phyloP scores from a whole-genome alignment of 1,140 invertebrate species.

The Drosophila arizonae region DNA sequence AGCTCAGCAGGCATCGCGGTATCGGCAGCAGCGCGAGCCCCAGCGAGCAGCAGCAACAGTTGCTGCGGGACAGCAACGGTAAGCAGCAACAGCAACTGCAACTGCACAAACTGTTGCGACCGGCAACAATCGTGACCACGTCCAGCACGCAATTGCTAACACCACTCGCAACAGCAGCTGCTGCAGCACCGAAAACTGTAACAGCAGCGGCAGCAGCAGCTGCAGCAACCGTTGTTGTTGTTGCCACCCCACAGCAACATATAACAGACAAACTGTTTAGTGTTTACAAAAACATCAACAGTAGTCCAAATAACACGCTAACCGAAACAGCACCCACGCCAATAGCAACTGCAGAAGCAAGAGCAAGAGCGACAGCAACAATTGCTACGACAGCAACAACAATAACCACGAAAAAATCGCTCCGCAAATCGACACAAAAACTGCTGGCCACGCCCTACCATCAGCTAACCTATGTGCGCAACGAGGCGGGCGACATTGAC shows the following conservation, averaged over 20 bases:
- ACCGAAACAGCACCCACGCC: constrained; percentile 49
- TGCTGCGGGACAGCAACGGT: constrained; percentile 30
- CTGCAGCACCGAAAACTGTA: constrained; percentile 10
- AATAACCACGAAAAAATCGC: constrained; percentile 50
- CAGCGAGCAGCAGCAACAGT: constrained; percentile 33
- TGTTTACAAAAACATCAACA: constrained; percentile 69
- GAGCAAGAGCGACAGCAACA: constrained; percentile 26
- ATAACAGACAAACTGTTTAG: constrained; percentile 56
- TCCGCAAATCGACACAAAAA: constrained; percentile 68
- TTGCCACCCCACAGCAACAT: constrained; percentile 49
- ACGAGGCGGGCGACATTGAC: constrained; percentile 75
- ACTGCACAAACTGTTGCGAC: constrained; percentile 25
- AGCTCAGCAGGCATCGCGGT: constrained; percentile 37
- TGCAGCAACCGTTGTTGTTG: constrained; percentile 15
- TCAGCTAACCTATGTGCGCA: constrained; percentile 72
- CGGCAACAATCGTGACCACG: constrained; percentile 10
- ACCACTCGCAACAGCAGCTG: background rate
- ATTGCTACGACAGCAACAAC: constrained; percentile 27
- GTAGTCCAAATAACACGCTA: constrained; percentile 59
- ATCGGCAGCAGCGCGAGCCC: constrained; percentile 10
- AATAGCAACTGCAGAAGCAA: constrained; percentile 37
- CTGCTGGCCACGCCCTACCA: constrained; percentile 73
- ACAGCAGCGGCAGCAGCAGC: constrained; percentile 27
- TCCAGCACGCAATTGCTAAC: constrained; percentile 19
- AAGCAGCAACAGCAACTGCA: constrained; percentile 33